Conservation (phyloP, 1,140 invertebrate species). For the Calephelis virginiensis region DNA sequence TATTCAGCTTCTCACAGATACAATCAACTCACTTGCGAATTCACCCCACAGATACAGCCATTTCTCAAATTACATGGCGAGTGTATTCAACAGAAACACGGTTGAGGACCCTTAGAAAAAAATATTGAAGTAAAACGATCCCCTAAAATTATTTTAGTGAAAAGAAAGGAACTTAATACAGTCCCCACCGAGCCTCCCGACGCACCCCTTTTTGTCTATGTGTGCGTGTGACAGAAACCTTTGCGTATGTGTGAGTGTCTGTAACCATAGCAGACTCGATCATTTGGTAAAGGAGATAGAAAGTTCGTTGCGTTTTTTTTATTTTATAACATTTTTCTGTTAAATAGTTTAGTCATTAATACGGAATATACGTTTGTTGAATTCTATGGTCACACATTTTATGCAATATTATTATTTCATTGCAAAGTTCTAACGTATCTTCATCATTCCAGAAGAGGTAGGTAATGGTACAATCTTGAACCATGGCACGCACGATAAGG, state of each 20-base stretch:
- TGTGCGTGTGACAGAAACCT: slow-evolving; percentile 37
- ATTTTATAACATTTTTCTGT: too few relatives aligned
- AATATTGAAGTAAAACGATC: slow-evolving; percentile 75
- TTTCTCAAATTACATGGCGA: slow-evolving; percentile 69
- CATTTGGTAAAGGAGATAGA: slow-evolving; percentile 42
- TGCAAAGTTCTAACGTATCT: too few relatives aligned
- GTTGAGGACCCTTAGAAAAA: slow-evolving; percentile 62
- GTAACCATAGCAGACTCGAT: slow-evolving; percentile 55
- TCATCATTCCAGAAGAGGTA: too few relatives aligned
- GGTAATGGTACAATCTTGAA: too few relatives aligned
- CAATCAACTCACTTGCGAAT: slow-evolving; percentile 57
- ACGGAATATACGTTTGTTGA: too few relatives aligned
- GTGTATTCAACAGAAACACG: slow-evolving; percentile 62
- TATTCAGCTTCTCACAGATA: slow-evolving; percentile 37
- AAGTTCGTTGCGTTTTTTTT: slow-evolving; percentile 31
- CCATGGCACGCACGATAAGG: too few relatives aligned
- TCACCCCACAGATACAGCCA: slow-evolving; percentile 58
- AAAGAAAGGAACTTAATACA: slow-evolving; percentile 79
- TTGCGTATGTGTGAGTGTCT: slow-evolving; percentile 58
- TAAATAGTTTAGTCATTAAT: too few relatives aligned
- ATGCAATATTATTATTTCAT: too few relatives aligned
- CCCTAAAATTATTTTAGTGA: slow-evolving; percentile 78
- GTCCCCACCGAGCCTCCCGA: slow-evolving; percentile 63
- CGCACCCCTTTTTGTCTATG: slow-evolving; percentile 54
- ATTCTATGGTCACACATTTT: too few relatives aligned